Base-by-base conservation (phyloP, 2,888 invertebrate species). In the Chymomyza procnemis region DNA sequence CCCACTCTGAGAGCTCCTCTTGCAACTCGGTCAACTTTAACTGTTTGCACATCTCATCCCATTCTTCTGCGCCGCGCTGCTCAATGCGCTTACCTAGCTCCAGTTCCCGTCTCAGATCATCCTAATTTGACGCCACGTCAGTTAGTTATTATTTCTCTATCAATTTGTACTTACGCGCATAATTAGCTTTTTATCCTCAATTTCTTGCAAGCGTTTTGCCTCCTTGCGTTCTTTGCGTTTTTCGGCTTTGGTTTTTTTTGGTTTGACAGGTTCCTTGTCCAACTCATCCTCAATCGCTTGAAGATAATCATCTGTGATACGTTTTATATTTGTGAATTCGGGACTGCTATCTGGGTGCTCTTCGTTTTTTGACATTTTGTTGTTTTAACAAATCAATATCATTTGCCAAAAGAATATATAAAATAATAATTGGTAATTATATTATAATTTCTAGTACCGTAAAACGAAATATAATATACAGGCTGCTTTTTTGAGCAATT, bases 1-100 rank as follows among this genome's bases (percentile, higher is more conserved):
- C 80, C 88, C 89, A 89, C 5, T 69, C 73, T n/a, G 59, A n/a
- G 18, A 90, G 61, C 61, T 90, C 90, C 0, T 78, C 64, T 3
- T 80, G 79, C 60, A 90, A 71, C 58, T 90, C 88, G 4, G 70
- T 55, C 0, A 87, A 41, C 64, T 90, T 89, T 0, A 90, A 78
- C n/a, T 86, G 75, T 2, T 69, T 66, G 57, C 85, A 88, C 68
- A 89, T 76, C 2, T 76, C 71, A 41, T 87, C 85, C 90, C 90
- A 90, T 4, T 80, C 79, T 1, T 76, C 64, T 16, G 64, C 76
- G 16, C 88, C 88, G 4, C 75, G 77, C 30, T 64, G 48, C 3
- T 83, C 81, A 56, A 89, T 87, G 30, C 80, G 80, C 50, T 85
- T 79, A 16, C 88, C 83, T 46, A 90, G 61, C 50, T 85, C 86